These are phyloP conservation scores for Nymphalis urticae DNA, from an alignment of 2,888 invertebrate genomes.

Conservation along the genomic window DNA sequence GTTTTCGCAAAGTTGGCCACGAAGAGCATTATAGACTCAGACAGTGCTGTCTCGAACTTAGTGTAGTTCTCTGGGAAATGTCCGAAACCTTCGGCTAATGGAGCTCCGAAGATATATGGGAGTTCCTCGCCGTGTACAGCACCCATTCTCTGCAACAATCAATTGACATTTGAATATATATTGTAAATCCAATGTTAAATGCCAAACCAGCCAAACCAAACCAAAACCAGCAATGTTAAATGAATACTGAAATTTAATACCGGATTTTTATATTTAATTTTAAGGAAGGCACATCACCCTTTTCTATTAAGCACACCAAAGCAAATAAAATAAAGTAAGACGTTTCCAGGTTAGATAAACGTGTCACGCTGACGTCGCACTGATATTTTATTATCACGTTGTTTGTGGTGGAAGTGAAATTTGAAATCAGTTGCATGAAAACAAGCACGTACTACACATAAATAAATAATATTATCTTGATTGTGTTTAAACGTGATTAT, in stretches of 20 bases:
- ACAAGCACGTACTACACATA: background rate
- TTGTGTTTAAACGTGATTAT: conserved; percentile 1
- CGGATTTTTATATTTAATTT: too few relatives aligned
- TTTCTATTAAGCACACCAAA: too few relatives aligned
- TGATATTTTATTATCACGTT: too few relatives aligned
- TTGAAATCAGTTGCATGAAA: background rate
- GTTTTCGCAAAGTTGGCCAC: conserved; percentile 93
- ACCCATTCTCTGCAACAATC: conserved; percentile 86
- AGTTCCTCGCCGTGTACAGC: conserved; percentile 95
- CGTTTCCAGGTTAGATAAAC: too few relatives aligned
- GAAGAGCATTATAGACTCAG: conserved; percentile 93
- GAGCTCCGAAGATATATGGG: conserved; percentile 94
- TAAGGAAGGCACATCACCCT: too few relatives aligned
- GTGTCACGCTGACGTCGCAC: too few relatives aligned
- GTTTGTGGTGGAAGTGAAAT: too few relatives aligned
- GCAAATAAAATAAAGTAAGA: too few relatives aligned
- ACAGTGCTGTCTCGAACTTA: conserved; percentile 90
- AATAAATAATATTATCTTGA: background rate
- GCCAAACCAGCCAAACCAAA: too few relatives aligned
- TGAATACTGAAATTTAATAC: too few relatives aligned
- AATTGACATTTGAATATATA: background rate
- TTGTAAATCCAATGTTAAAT: too few relatives aligned
- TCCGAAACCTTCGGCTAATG: conserved; percentile 89
- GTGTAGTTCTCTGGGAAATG: conserved; percentile 95
- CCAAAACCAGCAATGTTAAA: too few relatives aligned